phyloP scores from a whole-genome alignment of 2,888 invertebrate genomes.

The Andrena marginata region DNA sequence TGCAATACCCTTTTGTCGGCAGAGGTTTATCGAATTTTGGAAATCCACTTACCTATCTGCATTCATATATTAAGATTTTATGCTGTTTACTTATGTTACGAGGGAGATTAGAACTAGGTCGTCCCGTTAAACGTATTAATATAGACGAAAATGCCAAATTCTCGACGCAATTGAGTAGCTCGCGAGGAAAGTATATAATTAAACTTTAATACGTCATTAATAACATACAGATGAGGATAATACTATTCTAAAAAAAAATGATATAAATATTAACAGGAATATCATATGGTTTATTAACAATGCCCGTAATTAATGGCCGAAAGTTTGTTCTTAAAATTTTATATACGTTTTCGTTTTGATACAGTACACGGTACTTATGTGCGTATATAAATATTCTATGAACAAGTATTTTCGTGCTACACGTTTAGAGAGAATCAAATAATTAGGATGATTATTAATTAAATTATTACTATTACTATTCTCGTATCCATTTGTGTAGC shows the following conservation, averaged over 20 bases:
- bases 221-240: constrained; percentile 35
- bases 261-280: constrained; percentile 30
- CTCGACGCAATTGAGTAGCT: constrained; percentile 28
- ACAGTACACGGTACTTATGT: constrained; percentile 3
- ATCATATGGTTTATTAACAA: constrained; percentile 36
- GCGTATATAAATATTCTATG: constrained; percentile 20
- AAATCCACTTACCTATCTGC: constrained; percentile 69
- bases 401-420: constrained; percentile 40
- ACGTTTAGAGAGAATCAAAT: constrained; percentile 43
- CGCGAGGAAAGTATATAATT: constrained; percentile 18
- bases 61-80: constrained; percentile 60
- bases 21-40: constrained; percentile 71
- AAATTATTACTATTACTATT: constrained; percentile 47
- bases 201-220: constrained; percentile 26
- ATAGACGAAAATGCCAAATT: constrained; percentile 51
- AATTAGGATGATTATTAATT: constrained; percentile 35
- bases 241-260: constrained; percentile 35
- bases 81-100: constrained; percentile 33
- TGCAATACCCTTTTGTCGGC: constrained; percentile 39
- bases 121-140: constrained; percentile 40
- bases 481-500: constrained; percentile 51
- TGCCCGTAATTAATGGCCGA: not conserved
- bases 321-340: constrained; percentile 38
- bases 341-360: constrained; percentile 39
- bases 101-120: constrained; percentile 27